These are phyloP conservation scores for Euphydryas editha DNA, from an alignment of 2,888 invertebrate genomes.

Conservation along the genomic window DNA sequence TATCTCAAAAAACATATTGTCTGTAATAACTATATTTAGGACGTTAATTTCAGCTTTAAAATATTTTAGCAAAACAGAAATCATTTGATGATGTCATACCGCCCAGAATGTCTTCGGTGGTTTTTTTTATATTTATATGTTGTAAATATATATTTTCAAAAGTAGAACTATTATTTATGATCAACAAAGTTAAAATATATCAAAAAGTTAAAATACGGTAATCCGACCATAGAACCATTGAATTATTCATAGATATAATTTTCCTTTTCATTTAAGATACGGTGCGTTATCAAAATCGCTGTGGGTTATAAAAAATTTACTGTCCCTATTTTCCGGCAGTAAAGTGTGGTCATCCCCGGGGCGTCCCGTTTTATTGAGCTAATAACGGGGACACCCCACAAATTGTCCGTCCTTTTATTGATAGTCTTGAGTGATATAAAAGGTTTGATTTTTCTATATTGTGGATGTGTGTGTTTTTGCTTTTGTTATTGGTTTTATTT, in stretches of 20 bases:
- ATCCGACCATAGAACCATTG: slow-evolving; percentile 36
- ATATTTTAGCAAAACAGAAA: too few relatives aligned
- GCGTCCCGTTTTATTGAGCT: slow-evolving; percentile 53
- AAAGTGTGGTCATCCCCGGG: slow-evolving; percentile 57
- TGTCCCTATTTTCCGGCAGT: slow-evolving; percentile 54
- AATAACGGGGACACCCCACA: slow-evolving; percentile 49
- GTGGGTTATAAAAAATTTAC: slow-evolving; percentile 54
- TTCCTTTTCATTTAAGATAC: slow-evolving; percentile 47
- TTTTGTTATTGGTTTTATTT: too few relatives aligned
- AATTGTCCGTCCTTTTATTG: slow-evolving; percentile 33
- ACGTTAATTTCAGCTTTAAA: too few relatives aligned
- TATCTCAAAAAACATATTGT: too few relatives aligned
- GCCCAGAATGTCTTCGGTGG: too few relatives aligned
- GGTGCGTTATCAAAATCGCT: slow-evolving; percentile 48
- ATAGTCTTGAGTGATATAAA: slow-evolving; percentile 18
- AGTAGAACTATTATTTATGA: neutral
- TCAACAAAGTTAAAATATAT: neutral
- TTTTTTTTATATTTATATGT: neutral
- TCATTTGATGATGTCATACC: too few relatives aligned
- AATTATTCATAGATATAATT: slow-evolving; percentile 54
- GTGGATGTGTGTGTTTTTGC: neutral
- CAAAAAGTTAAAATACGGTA: slow-evolving; percentile 20
- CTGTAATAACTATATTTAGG: too few relatives aligned
- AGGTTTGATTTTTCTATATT: slow-evolving; percentile 5
- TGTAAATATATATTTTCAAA: neutral